Evolutionary conservation across 1,140 invertebrate species (phyloP), one percentile per base, ranked within the genome.

Genomic region (Cyrtorhinus lividipennis): DNA sequence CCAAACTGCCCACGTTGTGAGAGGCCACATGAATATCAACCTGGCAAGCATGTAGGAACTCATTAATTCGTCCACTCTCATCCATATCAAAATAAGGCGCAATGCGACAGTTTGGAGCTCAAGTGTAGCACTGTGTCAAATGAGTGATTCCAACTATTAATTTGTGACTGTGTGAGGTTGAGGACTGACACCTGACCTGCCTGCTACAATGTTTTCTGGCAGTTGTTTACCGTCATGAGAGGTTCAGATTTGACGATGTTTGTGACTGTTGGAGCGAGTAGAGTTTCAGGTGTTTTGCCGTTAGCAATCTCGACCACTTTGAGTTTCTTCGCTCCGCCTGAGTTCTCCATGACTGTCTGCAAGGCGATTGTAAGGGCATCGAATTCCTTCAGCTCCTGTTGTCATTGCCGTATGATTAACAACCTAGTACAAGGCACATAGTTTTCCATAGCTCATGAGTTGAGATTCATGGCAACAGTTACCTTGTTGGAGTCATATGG

Each of bases 341-440:
- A 80, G 71, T 96, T 97, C 74, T 95, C 92, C 15, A 86, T 71
- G 0, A 85, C 83, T 22, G 88, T 73, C 68, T 95, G 85, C 5
- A 87, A 67, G n/a, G 80, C 71, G 22, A 81, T 77, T 1, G 79
- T 79, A 1, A 89, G 70, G 2, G 85, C 84, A 62, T 83, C 79
- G 0, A 22, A 20, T 1, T 58, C 20, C n/a, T 66, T 63, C 0
- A 66, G 56, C 25, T 60, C 38, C 30, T 67, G 45, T 38, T 38
- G 30, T 8, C 30, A 38, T 38, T 38, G 5, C 5, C n/a, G n/a
- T n/a, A n/a, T n/a, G n/a, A n/a, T n/a, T n/a, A n/a, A n/a, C n/a
- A n/a, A n/a, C n/a, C n/a, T n/a, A n/a, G n/a, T n/a, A n/a, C n/a
- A n/a, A n/a, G n/a, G n/a, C n/a, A n/a, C n/a, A n/a, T n/a, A n/a